Base-by-base conservation (phyloP, 2,888 invertebrate species). In the Diarsia mendica region DNA sequence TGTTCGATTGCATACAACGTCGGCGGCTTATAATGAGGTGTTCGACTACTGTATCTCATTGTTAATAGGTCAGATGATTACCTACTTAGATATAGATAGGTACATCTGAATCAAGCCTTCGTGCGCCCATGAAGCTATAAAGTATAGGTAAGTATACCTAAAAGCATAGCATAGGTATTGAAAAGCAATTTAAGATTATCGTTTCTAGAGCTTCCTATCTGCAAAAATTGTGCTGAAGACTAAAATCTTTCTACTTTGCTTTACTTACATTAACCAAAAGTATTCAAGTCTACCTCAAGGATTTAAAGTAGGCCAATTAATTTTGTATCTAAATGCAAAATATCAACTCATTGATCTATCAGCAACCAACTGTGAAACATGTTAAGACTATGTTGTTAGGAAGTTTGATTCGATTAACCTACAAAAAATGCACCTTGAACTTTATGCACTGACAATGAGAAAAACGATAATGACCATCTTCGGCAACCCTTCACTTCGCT, bases 401-500 rank as follows among this genome's bases (percentile, higher is more conserved):
- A 87, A 82, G 75, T 84, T 68, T 76, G 68, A 74, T 77, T 81
- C 87, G 76, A 87, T 83, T 86, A 86, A 85, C 87, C 81, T 77
- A 84, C 73, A 87, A 86, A 89, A 91, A 90, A 89, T 87, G 72
- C 72, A 72, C 94, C 94, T 94, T 94, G 94, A 94, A 92, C 94
- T 94, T 94, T 94, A 89, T 82, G 86, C 81, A 83, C 89, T 87
- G 91, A 91, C 92, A 92, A 92, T 94, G 94, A 94, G 93, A 92
- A 93, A 92, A 93, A 92, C 92, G 88, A 86, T 92, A 92, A 93
- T 92, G 90, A 91, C 88, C 90, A 89, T 89, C 90, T 90, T 92
- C 90, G 89, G 88, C 89, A 91, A 92, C 94, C 94, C 94, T 94
- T 94, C 94, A 94, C 94, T 94, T 92, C 83, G 85, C 81, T 78